A percentile compares a stretch with the other conserved stretches of the same genome.
Conservation (phyloP, 2,113 vertebrate genomes). For the Phyllostomus hastatus region DNA sequence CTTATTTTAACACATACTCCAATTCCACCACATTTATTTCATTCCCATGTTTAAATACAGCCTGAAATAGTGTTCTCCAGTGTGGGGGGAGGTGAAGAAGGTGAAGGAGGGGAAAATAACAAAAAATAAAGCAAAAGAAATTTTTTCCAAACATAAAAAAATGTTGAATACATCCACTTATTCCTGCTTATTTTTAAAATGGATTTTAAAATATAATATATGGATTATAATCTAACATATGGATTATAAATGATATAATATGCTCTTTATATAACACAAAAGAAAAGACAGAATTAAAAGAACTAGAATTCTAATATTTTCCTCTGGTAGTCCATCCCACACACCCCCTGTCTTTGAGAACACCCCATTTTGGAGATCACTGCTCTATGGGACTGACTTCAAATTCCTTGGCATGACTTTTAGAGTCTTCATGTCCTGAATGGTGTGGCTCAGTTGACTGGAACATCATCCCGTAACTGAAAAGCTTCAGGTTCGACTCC, state of each 20-base stretch:
- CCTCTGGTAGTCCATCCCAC: not conserved
- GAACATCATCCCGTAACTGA: no score
- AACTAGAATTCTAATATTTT: conserved; percentile 22
- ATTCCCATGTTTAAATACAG: not conserved
- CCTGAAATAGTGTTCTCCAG: not conserved
- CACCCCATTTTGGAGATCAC: not conserved
- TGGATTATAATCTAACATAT: not conserved
- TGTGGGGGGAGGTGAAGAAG: not conserved
- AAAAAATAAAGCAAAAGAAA: not conserved
- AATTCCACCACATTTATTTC: not conserved
- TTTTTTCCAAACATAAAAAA: not conserved
- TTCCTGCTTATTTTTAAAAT: not conserved
- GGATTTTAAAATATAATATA: conserved; percentile 15
- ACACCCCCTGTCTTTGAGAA: not conserved
- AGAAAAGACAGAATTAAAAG: not conserved
- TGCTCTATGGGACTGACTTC: not conserved
- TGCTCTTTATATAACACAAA: not conserved
- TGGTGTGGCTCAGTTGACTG: no score
- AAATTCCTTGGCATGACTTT: conserved; percentile 13
- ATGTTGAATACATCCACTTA: not conserved
- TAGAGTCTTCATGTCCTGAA: no score
- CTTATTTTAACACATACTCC: not conserved
- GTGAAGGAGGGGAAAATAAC: not conserved
- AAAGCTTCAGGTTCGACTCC: no score
- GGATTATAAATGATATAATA: not conserved